Base-by-base conservation (phyloP, 2,888 invertebrate genomes). In the Nineta flava region DNA sequence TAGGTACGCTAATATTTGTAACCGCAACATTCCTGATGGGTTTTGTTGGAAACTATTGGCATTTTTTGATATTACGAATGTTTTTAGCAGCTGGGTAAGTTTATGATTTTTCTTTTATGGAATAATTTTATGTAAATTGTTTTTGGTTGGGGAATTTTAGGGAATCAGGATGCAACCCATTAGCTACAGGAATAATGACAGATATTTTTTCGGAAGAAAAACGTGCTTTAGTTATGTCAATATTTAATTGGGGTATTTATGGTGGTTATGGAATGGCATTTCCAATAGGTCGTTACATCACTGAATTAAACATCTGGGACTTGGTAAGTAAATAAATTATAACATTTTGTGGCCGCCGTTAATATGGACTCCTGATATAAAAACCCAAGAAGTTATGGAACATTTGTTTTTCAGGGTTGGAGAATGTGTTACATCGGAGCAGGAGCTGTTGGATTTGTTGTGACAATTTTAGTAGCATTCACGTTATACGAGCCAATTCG, bases 181-280 rank as follows among this genome's bases (percentile, higher is more conserved):
- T 91, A 51, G 84, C 87, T 0, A 88, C 88, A 0, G 90, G 90
- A 6, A 80, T 88, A 45, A 71, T 88, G 52, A 83, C 86, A 0
- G 87, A 88, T 61, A 76, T 87, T 59, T 87, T 87, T 62, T 79
- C 82, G 0, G 86, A 86, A 62, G 74, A 79, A 53, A 84, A 88
- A 60, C 75, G 93, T 50, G 93, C 88, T 1, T 67, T 92, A 41
- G 93, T 92, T 12, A 81, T 93, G 74, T 90, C 92, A 1, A 80
- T 94, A 53, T 93, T 93, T 72, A 93, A 93, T 67, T 93, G 92
- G 92, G 93, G 94, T 10, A 92, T 93, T 56, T 94, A 93, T 61
- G 88, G 92, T 32, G 93, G 93, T 2, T 93, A 92, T 58, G 92
- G 92, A 44, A 81, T 93, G 55, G 88, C 92, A 0, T 93, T 92